Conservation (phyloP, 2,113 vertebrate genomes). For the Sitta europaea region DNA sequence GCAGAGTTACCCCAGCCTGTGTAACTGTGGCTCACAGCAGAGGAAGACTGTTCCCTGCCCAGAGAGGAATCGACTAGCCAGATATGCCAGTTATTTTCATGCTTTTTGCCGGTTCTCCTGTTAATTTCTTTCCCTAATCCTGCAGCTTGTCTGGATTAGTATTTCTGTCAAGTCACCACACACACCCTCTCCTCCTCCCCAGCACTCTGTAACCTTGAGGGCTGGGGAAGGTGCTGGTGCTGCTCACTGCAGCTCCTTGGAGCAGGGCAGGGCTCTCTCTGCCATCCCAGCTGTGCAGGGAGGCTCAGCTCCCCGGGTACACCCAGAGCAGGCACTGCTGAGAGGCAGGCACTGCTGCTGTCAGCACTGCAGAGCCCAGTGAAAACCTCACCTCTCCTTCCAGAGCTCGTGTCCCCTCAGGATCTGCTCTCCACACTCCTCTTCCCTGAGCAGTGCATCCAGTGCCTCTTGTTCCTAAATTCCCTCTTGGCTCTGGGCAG, state of each 20-base stretch:
- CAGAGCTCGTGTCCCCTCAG: background rate
- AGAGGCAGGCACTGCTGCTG: background rate
- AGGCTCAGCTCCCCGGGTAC: background rate
- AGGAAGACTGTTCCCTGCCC: background rate
- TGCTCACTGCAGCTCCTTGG: background rate
- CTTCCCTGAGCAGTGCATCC: background rate
- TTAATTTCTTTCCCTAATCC: background rate
- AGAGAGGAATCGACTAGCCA: background rate
- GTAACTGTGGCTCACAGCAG: background rate
- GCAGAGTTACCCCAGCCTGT: background rate
- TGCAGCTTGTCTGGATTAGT: background rate
- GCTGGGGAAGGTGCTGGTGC: background rate
- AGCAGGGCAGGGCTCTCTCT: background rate
- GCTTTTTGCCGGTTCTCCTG: background rate
- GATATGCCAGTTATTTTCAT: background rate
- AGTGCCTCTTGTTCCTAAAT: background rate
- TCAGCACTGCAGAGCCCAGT: background rate
- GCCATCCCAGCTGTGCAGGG: background rate
- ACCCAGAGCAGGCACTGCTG: background rate
- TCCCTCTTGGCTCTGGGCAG: background rate
- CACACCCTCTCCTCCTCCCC: background rate
- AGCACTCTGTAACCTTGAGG: conserved; percentile 22
- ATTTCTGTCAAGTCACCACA: conserved; percentile 12
- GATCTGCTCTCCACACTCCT: background rate
- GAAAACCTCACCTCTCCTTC: background rate